These are phyloP conservation scores for Lucilia sericata DNA, from an alignment of 1,140 invertebrate species.

Conservation along the genomic window DNA sequence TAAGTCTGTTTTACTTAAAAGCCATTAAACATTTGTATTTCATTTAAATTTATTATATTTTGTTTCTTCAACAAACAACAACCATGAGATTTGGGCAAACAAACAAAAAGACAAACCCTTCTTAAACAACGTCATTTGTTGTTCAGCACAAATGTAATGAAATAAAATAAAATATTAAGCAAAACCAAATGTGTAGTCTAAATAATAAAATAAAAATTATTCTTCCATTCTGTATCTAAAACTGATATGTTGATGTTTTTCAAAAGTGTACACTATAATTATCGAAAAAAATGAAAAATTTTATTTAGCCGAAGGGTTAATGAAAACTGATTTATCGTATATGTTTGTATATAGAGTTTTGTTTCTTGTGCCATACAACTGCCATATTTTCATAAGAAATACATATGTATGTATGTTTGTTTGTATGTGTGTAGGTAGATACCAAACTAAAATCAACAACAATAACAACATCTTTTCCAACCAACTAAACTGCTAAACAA, in stretches of 20 bases:
- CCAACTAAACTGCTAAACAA: not conserved
- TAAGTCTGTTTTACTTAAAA: not conserved
- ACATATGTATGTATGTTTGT: too few relatives aligned
- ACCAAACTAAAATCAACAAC: too few relatives aligned
- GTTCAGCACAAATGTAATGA: not conserved
- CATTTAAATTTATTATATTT: slow-evolving; percentile 4
- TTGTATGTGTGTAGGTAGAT: too few relatives aligned
- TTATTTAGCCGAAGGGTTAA: slow-evolving; percentile 36
- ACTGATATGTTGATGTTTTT: slow-evolving; percentile 35
- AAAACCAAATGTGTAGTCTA: too few relatives aligned
- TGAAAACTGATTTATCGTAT: slow-evolving; percentile 37
- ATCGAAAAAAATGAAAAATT: slow-evolving; percentile 29
- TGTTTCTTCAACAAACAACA: not conserved
- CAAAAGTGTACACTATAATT: slow-evolving; percentile 36
- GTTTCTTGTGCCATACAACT: too few relatives aligned
- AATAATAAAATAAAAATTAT: not conserved
- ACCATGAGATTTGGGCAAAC: not conserved
- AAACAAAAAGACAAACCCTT: not conserved
- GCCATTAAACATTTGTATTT: not conserved
- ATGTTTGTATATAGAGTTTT: not conserved
- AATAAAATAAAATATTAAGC: not conserved
- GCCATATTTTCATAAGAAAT: too few relatives aligned
- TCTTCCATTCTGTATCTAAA: slow-evolving; percentile 22
- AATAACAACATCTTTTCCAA: not conserved
- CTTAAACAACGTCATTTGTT: not conserved